Percentiles rank a stretch among this genome's conserved stretches.
These are phyloP conservation scores for Sebastes matsubarae DNA, from an alignment of 2,797 vertebrate species.

Conservation along the genomic window DNA sequence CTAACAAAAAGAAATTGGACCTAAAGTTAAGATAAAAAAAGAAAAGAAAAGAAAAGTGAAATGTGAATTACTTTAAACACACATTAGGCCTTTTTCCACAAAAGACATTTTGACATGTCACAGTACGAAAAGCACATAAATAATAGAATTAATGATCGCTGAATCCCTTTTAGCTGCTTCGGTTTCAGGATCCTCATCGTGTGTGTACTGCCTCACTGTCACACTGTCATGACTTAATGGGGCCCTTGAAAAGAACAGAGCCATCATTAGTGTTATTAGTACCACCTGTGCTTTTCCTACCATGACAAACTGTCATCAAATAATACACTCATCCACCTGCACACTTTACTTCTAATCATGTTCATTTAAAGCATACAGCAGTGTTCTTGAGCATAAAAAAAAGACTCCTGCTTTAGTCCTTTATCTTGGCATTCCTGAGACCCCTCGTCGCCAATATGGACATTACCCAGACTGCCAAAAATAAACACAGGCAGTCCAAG, in stretches of 20 bases:
- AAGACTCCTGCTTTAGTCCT: neutral
- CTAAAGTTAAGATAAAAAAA: neutral
- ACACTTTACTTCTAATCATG: neutral
- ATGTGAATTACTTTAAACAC: neutral
- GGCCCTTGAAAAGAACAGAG: neutral
- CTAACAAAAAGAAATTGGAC: neutral
- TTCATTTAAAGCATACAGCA: neutral
- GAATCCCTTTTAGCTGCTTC: neutral
- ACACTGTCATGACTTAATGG: neutral
- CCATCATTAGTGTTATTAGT: neutral
- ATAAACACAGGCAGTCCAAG: neutral
- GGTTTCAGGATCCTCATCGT: neutral
- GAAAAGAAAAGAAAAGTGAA: neutral
- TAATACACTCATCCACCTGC: neutral
- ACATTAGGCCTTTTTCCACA: neutral
- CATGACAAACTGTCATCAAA: neutral
- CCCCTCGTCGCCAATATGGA: neutral
- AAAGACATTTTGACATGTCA: neutral
- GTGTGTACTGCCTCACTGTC: neutral
- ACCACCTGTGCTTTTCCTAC: neutral
- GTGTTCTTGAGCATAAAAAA: neutral
- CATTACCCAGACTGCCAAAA: neutral
- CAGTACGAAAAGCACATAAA: neutral
- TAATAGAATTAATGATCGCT: neutral
- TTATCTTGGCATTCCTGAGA: neutral